Evolutionary conservation across 2,888 invertebrate species (phyloP).

Genomic region (Trichogramma dendrolimi): DNA sequence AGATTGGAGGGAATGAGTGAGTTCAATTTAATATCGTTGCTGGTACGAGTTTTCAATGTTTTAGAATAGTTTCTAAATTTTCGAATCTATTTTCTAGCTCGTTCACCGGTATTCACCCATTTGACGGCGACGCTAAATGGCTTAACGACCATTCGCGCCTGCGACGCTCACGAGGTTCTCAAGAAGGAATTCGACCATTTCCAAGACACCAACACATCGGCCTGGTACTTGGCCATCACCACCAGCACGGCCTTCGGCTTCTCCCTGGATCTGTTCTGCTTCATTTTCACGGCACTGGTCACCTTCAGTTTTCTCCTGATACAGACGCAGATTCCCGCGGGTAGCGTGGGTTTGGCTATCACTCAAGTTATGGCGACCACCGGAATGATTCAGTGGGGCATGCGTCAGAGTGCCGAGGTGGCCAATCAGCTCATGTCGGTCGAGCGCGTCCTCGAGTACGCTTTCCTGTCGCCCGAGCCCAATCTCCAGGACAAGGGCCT

Average conservation of each 20-base stretch:
- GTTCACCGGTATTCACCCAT: constrained; percentile 77
- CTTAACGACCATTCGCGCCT: constrained; percentile 70
- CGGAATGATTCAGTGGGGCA: constrained; percentile 69
- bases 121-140: constrained; percentile 72
- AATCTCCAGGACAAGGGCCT: constrained; percentile 37
- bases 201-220: constrained; percentile 54
- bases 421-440: constrained; percentile 75
- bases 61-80: not conserved
- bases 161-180: constrained; percentile 62
- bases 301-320: constrained; percentile 62
- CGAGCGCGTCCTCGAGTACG: constrained; percentile 80
- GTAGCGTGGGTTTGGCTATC: constrained; percentile 51
- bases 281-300: constrained; percentile 62
- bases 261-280: constrained; percentile 63
- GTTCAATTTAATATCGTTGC: constrained; percentile 30
- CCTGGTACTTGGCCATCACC: constrained; percentile 53
- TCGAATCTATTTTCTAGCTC: constrained; percentile 54
- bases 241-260: constrained; percentile 53
- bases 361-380: constrained; percentile 50
- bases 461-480: constrained; percentile 60
- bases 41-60: not conserved
- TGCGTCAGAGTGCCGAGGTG: constrained; percentile 79
- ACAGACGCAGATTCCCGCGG: constrained; percentile 33
- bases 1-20: constrained; percentile 62
- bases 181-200: constrained; percentile 59